Evolutionary conservation across 2,888 invertebrate genomes (phyloP).

Genomic region (Merodon equestris): DNA sequence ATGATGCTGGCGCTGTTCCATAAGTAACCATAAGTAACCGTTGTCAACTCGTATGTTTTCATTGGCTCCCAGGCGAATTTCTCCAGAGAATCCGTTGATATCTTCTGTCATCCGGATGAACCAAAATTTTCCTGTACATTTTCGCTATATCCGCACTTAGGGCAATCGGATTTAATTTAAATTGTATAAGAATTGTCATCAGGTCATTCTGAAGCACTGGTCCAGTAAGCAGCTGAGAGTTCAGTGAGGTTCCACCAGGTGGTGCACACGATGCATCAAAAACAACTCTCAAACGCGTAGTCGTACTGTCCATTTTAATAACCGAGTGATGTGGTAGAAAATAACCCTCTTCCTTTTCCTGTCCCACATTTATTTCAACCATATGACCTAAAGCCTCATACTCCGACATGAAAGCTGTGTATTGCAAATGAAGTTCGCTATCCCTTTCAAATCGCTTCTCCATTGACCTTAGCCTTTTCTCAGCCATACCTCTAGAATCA

Average conservation of each 20-base stretch:
- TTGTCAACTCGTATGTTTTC: no score
- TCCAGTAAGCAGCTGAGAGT: no score
- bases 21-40: no score
- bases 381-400: slow-evolving; percentile 16
- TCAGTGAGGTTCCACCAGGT: slow-evolving; percentile 8
- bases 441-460: slow-evolving; percentile 21
- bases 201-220: no score
- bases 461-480: slow-evolving; percentile 5
- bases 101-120: no score
- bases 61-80: no score
- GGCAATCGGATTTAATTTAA: slow-evolving; percentile 45
- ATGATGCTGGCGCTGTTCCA: no score
- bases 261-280: slow-evolving; percentile 10
- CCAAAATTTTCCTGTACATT: slow-evolving; percentile 67
- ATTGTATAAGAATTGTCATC: slow-evolving; percentile 48
- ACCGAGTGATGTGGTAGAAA: slow-evolving; percentile 11
- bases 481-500: slow-evolving; percentile 12
- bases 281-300: slow-evolving; percentile 20
- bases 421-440: slow-evolving; percentile 7
- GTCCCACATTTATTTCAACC: slow-evolving; percentile 5
- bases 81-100: no score
- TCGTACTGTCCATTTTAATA: slow-evolving; percentile 10
- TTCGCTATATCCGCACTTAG: slow-evolving; percentile 63
- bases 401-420: slow-evolving; percentile 18
- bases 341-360: neutral